Base-by-base conservation (phyloP, 1,140 invertebrate genomes). In the Leptopilina clavipes region DNA sequence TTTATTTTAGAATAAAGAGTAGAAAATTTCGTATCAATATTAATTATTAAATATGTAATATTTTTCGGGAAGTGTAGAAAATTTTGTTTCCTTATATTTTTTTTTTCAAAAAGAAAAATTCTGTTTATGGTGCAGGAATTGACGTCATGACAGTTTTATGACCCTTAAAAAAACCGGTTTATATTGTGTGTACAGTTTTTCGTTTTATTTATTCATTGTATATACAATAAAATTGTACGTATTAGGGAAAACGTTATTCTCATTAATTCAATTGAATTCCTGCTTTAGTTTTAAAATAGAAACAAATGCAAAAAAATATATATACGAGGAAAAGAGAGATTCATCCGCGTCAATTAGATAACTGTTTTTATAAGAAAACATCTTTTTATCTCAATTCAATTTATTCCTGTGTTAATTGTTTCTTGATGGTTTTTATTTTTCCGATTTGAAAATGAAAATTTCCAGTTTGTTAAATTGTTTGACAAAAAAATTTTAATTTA, bases 121-220 rank as follows among this genome's bases (percentile, higher is more conserved):
- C 22, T 14, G 10, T 31, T 14, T 25, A 22, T 6, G 11, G 19
- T 31, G 1, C 56, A 65, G 11, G 56, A 6, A 31, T 31, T 65
- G 22, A 25, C 56, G 9, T 65, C 56, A 65, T 11, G 8, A 14
- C 56, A 14, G 22, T 65, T 65, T 65, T 22, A 31, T 65, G 56
- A 65, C 56, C 56, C 14, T 9, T 31, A 14, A 40, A 10, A 25
- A 12, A 65, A 65, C 56, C 56, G 56, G 56, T 65, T 65, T 18
- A 54, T 19, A 31, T 18, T 19, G 19, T 12, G 22, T 56, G 6
- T 56, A 56, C 54, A 18, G 22, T 65, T 65, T 52, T 52, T 17
- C n/a, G 48, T 52, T 11, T 14, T 10, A 18, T 65, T 31, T 65
- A 19, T 25, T 31, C 56, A 65, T 65, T 31, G 19, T 12, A 6